Evolutionary conservation across 2,888 invertebrate species (phyloP), one percentile per base, ranked within the genome.

Genomic region (Drosophila phalerata): DNA sequence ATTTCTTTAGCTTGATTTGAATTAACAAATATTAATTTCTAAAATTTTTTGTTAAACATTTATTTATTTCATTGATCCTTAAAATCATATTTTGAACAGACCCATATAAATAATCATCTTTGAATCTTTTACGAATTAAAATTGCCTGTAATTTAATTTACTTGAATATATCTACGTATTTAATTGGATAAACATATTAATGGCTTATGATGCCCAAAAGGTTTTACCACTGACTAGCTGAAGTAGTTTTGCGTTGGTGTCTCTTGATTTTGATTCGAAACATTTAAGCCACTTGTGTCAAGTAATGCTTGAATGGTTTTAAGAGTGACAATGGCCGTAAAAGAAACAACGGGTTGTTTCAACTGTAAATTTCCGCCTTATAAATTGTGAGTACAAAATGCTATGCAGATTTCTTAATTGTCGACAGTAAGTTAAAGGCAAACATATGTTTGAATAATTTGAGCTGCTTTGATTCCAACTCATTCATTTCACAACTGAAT

Each of bases 351-450:
- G 30, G 15, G 2, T 42, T 53, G 34, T 43, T 9, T 68, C 52
- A 72, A 76, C 68, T 67, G 55, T 58, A 69, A 72, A 65, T 76
- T 71, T 76, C 48, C 69, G 74, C 69, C 61, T 70, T 51, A 65
- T 69, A 64, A 65, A 64, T 48, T 49, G 32, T 47, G 53, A 47
- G 56, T 43, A 61, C 58, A 71, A 69, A 85, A 71, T 49, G 43
- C 48, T 76, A 81, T 82, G 88, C 83, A 72, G 73, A 82, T 88
- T 62, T 78, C 47, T 72, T 72, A 76, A 85, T 73, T 85, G 67
- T 58, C 55, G 9, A 28, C 38, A 62, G 51, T 37, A 42, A 40
- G 52, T 57, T 67, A 48, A 43, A 65, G 61, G 60, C 65, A 64
- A 78, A 73, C 85, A 82, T 77, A 81, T 84, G 77, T 73, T 84